Conservation (phyloP, 2,888 invertebrate genomes). For the Reticulitermes lucifugus region DNA sequence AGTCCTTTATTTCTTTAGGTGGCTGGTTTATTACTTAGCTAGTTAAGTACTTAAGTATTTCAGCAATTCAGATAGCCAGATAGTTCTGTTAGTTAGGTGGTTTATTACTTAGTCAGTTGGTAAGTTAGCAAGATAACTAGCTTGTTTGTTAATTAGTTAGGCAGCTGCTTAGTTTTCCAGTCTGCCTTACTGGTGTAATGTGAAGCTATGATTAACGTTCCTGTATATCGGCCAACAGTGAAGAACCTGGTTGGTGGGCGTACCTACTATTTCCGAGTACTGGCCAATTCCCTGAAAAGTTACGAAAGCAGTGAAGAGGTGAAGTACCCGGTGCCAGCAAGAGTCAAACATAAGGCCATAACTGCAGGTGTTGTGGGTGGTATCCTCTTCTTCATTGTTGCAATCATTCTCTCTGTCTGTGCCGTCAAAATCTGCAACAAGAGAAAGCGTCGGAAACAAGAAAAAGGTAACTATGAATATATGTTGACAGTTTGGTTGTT, state of each 20-base stretch:
- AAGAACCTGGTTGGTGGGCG: constrained; percentile 92
- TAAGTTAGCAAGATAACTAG: no score
- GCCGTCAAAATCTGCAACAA: constrained; percentile 98
- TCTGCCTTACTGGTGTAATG: no score
- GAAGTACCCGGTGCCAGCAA: constrained; percentile 89
- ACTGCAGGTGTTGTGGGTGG: constrained; percentile 97
- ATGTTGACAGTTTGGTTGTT: not conserved
- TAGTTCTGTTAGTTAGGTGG: no score
- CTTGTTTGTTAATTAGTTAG: no score
- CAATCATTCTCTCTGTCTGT: constrained; percentile 96
- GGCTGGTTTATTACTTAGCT: no score
- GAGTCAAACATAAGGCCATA: constrained; percentile 95
- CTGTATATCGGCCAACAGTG: constrained; percentile 68
- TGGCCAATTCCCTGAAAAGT: constrained; percentile 88
- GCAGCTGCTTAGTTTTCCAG: no score
- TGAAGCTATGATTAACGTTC: no score
- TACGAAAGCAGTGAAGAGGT: constrained; percentile 90
- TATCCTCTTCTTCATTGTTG: constrained; percentile 96
- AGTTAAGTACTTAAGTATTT: no score
- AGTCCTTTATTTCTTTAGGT: no score
- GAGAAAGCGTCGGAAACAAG: constrained; percentile 95
- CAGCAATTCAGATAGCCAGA: no score
- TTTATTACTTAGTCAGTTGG: no score
- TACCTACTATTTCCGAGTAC: constrained; percentile 92
- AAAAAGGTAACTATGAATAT: constrained; percentile 81